Evolutionary conservation across 2,888 invertebrate genomes (phyloP).

Genomic region (Podabrus alpinus): DNA sequence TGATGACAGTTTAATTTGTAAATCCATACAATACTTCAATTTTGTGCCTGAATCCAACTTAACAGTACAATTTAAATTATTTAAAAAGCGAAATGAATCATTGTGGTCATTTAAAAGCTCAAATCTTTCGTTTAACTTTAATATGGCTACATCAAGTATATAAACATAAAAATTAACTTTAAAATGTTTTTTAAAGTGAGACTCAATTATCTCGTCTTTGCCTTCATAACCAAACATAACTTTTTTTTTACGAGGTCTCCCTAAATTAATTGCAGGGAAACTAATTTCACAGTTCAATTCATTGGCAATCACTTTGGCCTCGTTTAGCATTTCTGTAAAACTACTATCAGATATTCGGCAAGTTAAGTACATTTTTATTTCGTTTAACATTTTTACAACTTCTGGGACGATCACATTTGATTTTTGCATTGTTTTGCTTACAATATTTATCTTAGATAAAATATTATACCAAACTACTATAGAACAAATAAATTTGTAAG

Average conservation of each 20-base stretch:
- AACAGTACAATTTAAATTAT: too few relatives aligned
- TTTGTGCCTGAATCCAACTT: too few relatives aligned
- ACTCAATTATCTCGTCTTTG: background rate
- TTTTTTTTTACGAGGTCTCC: too few relatives aligned
- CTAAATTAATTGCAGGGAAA: too few relatives aligned
- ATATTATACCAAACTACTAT: background rate
- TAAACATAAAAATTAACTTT: slow-evolving; percentile 1
- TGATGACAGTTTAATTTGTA: too few relatives aligned
- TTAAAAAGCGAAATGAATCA: too few relatives aligned
- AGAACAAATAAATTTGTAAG: too few relatives aligned
- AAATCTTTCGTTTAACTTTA: background rate
- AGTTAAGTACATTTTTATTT: background rate
- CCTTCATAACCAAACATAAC: too few relatives aligned
- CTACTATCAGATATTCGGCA: background rate
- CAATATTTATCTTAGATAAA: slow-evolving; percentile 1
- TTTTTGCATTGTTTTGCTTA: background rate
- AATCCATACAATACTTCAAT: too few relatives aligned
- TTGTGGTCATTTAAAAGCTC: background rate
- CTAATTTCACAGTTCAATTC: too few relatives aligned
- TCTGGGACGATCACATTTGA: background rate
- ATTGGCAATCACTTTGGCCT: background rate
- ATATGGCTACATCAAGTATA: background rate
- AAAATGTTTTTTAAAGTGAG: background rate
- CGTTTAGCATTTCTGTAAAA: background rate
- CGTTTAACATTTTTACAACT: background rate